phyloP scores from a whole-genome alignment of 2,113 vertebrate genomes.

The Zapus hudsonius region DNA sequence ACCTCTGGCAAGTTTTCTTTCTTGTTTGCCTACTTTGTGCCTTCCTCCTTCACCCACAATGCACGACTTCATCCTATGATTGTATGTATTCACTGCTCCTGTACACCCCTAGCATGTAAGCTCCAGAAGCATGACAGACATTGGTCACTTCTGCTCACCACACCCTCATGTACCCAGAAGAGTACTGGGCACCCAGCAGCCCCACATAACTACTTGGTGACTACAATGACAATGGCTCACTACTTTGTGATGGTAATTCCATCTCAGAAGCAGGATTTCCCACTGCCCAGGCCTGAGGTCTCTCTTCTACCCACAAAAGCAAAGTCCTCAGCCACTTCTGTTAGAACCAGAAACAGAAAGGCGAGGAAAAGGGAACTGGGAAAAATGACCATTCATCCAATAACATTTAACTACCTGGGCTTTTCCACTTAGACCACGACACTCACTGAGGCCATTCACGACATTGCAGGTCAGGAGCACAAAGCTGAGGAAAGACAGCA shows the following conservation, averaged over 20 bases:
- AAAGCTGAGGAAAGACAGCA: background rate
- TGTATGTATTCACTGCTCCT: background rate
- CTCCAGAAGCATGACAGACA: background rate
- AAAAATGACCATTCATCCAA: rapidly evolving
- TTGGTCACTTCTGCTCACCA: background rate
- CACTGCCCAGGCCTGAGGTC: background rate
- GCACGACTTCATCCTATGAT: background rate
- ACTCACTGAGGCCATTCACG: background rate
- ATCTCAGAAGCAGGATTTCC: background rate
- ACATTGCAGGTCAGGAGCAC: background rate
- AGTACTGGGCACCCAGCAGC: background rate
- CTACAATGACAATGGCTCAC: background rate
- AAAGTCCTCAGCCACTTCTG: background rate
- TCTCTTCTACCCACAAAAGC: background rate
- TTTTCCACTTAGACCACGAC: background rate
- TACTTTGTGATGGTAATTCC: background rate
- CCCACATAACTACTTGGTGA: background rate
- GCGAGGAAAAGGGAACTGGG: background rate
- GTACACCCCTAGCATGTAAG: background rate
- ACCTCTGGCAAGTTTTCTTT: background rate
- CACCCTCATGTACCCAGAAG: background rate
- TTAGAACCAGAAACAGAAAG: background rate
- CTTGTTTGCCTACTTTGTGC: background rate
- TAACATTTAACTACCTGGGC: background rate
- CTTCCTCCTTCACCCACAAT: background rate